Evolutionary conservation across 1,140 invertebrate genomes (phyloP), one percentile per base, ranked within the genome.

Genomic region (Dryas iulia): DNA sequence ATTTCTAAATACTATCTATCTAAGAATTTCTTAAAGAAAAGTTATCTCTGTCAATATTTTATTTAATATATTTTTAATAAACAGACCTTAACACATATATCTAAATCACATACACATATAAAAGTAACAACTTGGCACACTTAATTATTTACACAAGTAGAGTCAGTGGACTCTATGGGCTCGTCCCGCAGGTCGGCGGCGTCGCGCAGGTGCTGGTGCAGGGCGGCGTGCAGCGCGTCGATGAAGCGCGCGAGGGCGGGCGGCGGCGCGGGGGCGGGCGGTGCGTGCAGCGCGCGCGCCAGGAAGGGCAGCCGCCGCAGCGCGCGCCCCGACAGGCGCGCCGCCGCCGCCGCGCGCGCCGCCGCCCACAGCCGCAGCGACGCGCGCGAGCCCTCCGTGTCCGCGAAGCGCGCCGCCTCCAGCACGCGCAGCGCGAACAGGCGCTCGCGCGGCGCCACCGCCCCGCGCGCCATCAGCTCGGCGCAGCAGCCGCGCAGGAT

Each of bases 281-380:
- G 11, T 7, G 63, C 11, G 14, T 81, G 74, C 31, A 94, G 85
- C 21, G 95, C 95, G 74, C 95, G 93, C 10, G 97, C 96, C 62
- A 98, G 88, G 82, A 99, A 97, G 5, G 98, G 97, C 71, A 99
- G 92, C 89, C 98, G 98, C 35, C 97, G 93, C 62, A 98, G 92
- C 3, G 95, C 94, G 66, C 98, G 93, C 8, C 97, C 98, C 92
- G 97, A 98, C 7, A 98, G 77, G 10, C 95, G 95, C 33, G 92
- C 81, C 85, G 96, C 96, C 73, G 93, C 89, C 53, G 92, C 86
- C 53, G 90, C 92, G 39, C 94, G 83, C 73, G 93, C 75, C 35
- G 33, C 72, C 18, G 61, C 67, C 52, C 72, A 69, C 64, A 77
- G 72, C 26, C 84, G 72, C n/a, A 85, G 67, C 31, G 80, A 81